A percentile compares a stretch with the other conserved stretches of the same genome.
These are phyloP conservation scores for Drosophila lutescens DNA, from an alignment of 2,888 invertebrate genomes.

Conservation along the genomic window DNA sequence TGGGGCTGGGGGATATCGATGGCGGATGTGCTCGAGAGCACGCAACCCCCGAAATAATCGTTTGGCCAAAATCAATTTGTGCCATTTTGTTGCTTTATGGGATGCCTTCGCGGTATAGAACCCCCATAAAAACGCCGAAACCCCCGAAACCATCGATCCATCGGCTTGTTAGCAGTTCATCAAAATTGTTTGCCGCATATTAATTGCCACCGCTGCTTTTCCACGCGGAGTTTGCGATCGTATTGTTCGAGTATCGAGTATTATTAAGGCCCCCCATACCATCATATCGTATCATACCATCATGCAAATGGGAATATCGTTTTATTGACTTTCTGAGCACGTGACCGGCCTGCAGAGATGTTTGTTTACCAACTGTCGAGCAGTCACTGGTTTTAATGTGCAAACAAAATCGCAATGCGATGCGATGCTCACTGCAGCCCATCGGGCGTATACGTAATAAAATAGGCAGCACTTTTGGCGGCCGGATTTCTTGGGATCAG, in stretches of 20 bases:
- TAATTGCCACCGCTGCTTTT: slow-evolving; percentile 62
- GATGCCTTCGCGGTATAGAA: slow-evolving; percentile 29
- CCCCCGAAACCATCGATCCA: slow-evolving; percentile 2
- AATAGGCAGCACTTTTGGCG: slow-evolving; percentile 1
- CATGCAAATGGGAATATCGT: slow-evolving; percentile 47
- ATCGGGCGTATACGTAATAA: slow-evolving; percentile 36
- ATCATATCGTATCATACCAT: background rate
- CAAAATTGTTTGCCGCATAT: slow-evolving; percentile 72
- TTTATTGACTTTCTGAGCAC: slow-evolving; percentile 72
- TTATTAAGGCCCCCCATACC: slow-evolving; percentile 55
- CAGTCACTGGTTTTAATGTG: slow-evolving; percentile 35
- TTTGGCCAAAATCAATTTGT: slow-evolving; percentile 71
- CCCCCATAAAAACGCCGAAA: background rate
- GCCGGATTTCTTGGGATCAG: slow-evolving; percentile 18
- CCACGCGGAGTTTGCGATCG: slow-evolving; percentile 47
- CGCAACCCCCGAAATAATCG: slow-evolving; percentile 50
- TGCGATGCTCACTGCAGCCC: slow-evolving; percentile 18
- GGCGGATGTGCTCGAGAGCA: slow-evolving; percentile 51
- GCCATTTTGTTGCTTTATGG: slow-evolving; percentile 62
- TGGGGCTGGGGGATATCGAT: slow-evolving; percentile 5
- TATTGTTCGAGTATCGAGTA: slow-evolving; percentile 46
- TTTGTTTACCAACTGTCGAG: slow-evolving; percentile 38
- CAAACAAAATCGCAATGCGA: slow-evolving; percentile 25
- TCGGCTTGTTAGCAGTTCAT: slow-evolving; percentile 63
- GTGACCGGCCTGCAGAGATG: slow-evolving; percentile 59